Base-by-base conservation (phyloP, 1,140 invertebrate species). In the Dicyema japonicum region DNA sequence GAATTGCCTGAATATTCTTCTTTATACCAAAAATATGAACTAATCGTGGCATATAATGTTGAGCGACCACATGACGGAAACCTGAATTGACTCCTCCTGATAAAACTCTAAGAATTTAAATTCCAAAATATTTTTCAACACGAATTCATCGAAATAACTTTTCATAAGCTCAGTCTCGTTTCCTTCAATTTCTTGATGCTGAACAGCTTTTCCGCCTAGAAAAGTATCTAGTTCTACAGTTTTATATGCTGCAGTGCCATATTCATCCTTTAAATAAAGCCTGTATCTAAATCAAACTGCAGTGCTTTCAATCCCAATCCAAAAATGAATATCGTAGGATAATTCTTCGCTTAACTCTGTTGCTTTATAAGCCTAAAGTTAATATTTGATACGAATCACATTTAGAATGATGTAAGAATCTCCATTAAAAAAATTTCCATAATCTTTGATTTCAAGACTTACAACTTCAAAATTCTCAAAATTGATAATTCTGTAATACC, bases 361-460 rank as follows among this genome's bases (percentile, higher is more conserved):
- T 7, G 12, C 18, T 8, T 19, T 25, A 62, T 62, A 26, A 21
- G 13, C 4, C 13, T 13, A 5, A 16, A 4, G 16, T 4, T 16
- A 4, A 16, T 18, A 4, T 29, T 14, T 15, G 4, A 15, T 26
- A 26, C 25, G 11, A 13, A 5, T 64, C 60, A 76, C 71, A 54
- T 66, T 64, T 3, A 80, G 47, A 22, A 78, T 50, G 28, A 80
- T 72, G 47, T 76, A 80, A 2, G 71, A 76, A 47, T 80, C 74
- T 8, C 74, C 74, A 29, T 60, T 63, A 42, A 65, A 68, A 47
- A 80, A 78, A 44, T 70, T 69, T n/a, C 74, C 74, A 47, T 66
- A 66, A 35, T 74, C 65, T 27, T 58, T 60, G 35, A 60, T 56
- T 0, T 66, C 60, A 33, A 70, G 68, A 2, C 58, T 47, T 11